Conservation (phyloP, 2,113 vertebrate genomes). For the Calonectris borealis region DNA sequence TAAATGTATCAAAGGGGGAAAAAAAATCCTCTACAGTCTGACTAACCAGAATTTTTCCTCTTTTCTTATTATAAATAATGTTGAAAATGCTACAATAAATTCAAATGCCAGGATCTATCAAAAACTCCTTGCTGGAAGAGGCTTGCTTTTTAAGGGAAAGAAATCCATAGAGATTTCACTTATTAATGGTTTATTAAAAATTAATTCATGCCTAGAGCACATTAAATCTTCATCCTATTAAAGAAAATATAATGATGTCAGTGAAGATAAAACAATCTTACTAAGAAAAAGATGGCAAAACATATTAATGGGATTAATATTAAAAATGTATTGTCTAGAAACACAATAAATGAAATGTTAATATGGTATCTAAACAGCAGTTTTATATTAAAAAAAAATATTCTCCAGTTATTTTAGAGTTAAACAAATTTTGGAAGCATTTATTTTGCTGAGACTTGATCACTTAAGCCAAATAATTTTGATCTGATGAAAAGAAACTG, state of each 20-base stretch:
- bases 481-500: background rate
- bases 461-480: background rate
- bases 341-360: background rate
- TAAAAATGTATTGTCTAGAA: background rate
- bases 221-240: conserved; percentile 22
- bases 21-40: background rate
- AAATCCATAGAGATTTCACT: background rate
- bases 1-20: background rate
- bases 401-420: background rate
- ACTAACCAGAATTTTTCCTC: background rate
- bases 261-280: background rate
- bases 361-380: background rate
- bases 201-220: conserved; percentile 15
- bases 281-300: background rate
- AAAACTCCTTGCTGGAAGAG: background rate
- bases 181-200: conserved; percentile 38
- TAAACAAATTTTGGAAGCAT: background rate
- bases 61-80: background rate
- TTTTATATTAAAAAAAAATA: background rate
- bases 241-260: background rate
- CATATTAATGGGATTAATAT: background rate
- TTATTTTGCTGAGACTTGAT: background rate
- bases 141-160: background rate
- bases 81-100: background rate
- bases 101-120: background rate